phyloP scores from a whole-genome alignment of 2,797 vertebrate species.

The Cynodonichthys magdalenae region DNA sequence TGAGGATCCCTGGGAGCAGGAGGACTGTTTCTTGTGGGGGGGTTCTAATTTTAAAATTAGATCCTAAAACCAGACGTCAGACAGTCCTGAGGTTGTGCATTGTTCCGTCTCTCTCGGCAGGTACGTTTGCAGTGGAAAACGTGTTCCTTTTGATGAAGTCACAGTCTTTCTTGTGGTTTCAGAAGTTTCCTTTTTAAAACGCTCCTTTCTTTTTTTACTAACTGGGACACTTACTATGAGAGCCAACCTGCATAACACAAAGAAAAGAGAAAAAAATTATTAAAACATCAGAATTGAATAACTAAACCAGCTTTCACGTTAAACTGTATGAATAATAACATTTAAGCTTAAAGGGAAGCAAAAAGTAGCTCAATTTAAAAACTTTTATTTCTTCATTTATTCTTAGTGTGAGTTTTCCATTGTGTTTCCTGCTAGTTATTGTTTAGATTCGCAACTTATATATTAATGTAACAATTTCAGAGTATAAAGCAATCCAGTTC shows the following conservation, averaged over 20 bases:
- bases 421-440: no score
- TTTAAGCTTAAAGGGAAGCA: neutral
- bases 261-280: neutral
- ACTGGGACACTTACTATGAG: slow-evolving; percentile 17
- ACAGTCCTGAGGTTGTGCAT: slow-evolving; percentile 53
- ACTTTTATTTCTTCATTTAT: no score
- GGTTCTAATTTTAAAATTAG: slow-evolving; percentile 4
- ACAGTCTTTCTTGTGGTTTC: slow-evolving; percentile 57
- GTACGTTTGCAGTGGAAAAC: neutral
- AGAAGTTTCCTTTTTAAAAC: slow-evolving; percentile 25
- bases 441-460: no score
- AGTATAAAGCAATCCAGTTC: no score
- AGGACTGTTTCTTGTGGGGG: neutral
- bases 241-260: slow-evolving; percentile 36
- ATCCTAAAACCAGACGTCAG: slow-evolving; percentile 49
- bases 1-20: neutral
- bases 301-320: no score
- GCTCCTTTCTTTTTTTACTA: slow-evolving; percentile 10
- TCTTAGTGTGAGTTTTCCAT: no score
- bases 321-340: neutral
- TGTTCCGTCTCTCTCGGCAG: slow-evolving; percentile 13
- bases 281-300: neutral
- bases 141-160: slow-evolving; percentile 29
- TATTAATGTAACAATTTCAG: no score
- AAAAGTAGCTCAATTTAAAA: neutral